Evolutionary conservation across 2,113 vertebrate genomes (phyloP).

Genomic region (Sturnus vulgaris): DNA sequence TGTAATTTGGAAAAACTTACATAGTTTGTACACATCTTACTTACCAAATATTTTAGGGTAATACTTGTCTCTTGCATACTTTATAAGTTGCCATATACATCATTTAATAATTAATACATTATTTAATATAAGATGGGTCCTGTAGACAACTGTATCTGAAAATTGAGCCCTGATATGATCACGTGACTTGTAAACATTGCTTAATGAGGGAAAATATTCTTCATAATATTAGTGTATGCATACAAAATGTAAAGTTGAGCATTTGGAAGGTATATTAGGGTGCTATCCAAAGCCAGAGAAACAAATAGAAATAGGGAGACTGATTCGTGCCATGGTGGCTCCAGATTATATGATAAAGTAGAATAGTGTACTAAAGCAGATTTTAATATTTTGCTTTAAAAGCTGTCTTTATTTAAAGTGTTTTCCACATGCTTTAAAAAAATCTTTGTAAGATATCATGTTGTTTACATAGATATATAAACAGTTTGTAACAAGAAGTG

Average conservation of each 20-base stretch:
- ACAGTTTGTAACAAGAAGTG: neutral
- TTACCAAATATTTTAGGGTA: neutral
- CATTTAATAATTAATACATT: neutral
- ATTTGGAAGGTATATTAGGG: neutral
- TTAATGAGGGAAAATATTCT: neutral
- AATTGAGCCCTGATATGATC: neutral
- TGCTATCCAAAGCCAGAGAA: neutral
- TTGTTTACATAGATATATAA: neutral
- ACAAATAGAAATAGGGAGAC: neutral
- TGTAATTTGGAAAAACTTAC: neutral
- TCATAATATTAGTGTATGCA: neutral
- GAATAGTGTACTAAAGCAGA: neutral
- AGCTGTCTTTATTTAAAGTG: neutral
- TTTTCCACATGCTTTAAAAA: neutral
- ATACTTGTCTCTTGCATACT: neutral
- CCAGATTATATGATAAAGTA: neutral
- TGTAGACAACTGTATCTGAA: neutral
- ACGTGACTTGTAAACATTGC: neutral
- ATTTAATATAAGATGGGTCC: neutral
- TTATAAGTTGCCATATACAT: neutral
- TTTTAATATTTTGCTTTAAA: neutral
- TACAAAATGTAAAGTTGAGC: neutral
- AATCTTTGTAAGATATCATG: neutral
- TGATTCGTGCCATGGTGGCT: neutral
- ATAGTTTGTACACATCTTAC: neutral